Evolutionary conservation across 2,113 vertebrate genomes (phyloP).

Genomic region (Stigmatopora nigra): DNA sequence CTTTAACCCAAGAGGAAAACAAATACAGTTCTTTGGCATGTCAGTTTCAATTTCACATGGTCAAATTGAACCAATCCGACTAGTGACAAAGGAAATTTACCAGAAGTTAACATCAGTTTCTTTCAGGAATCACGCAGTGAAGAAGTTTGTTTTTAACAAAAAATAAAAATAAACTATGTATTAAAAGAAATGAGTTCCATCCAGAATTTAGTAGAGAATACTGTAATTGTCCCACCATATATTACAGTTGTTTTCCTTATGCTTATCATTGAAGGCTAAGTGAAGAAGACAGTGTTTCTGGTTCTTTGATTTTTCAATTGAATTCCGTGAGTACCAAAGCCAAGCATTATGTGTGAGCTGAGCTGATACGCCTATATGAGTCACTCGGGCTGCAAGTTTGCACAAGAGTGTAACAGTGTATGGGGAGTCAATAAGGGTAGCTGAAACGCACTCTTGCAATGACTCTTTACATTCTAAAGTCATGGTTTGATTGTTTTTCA

Average conservation of each 20-base stretch:
- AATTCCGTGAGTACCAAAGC: slow-evolving; percentile 9
- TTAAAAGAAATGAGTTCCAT: no score
- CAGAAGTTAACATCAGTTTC: no score
- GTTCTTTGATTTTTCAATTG: slow-evolving; percentile 19
- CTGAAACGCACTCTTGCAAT: slow-evolving; percentile 58
- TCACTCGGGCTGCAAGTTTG: slow-evolving; percentile 75
- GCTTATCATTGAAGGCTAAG: background rate
- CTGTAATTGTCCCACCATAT: background rate
- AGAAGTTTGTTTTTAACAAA: no score
- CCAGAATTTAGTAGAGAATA: background rate
- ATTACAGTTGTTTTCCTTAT: background rate
- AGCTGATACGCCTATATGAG: slow-evolving; percentile 69
- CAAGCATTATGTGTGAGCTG: slow-evolving; percentile 45
- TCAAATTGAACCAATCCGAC: slow-evolving; percentile 6
- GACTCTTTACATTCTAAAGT: slow-evolving; percentile 29
- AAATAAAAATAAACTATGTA: no score
- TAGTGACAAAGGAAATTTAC: slow-evolving; percentile 5
- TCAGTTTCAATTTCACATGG: slow-evolving; percentile 24
- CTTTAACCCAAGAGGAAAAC: background rate
- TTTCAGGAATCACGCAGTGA: no score
- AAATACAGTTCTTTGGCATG: slow-evolving; percentile 25
- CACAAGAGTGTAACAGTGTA: slow-evolving; percentile 61
- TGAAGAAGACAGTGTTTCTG: slow-evolving; percentile 6
- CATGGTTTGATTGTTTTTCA: slow-evolving; percentile 27
- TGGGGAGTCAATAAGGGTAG: slow-evolving; percentile 40